Evolutionary conservation across 2,113 vertebrate genomes (phyloP).

Genomic region (Zootoca vivipara): DNA sequence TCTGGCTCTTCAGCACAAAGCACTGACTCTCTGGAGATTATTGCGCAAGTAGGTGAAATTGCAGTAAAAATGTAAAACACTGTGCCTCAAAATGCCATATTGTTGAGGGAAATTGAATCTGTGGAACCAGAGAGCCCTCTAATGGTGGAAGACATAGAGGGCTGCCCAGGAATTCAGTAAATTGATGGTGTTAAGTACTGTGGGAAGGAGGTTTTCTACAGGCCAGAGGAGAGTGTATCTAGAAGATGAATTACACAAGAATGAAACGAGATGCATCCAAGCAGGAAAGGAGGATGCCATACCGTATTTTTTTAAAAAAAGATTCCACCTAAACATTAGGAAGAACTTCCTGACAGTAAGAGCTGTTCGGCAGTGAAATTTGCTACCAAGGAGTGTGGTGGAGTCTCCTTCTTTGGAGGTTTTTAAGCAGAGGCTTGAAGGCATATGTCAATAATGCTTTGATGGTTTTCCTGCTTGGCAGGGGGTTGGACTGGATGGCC

Average conservation of each 20-base stretch:
- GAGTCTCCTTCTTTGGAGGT: no score
- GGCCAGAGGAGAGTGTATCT: background rate
- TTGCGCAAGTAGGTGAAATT: background rate
- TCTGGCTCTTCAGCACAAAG: no score
- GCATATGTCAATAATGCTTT: no score
- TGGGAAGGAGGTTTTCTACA: background rate
- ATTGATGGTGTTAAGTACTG: background rate
- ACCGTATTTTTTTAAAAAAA: no score
- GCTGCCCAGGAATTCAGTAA: background rate
- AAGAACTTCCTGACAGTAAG: no score
- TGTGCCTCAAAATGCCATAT: background rate
- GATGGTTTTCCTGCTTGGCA: no score
- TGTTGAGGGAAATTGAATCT: background rate
- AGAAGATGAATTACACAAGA: background rate
- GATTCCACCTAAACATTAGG: no score
- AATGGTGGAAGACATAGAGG: background rate
- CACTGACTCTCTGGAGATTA: no score
- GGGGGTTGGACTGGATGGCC: no score
- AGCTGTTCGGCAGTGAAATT: no score
- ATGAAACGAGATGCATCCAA: background rate
- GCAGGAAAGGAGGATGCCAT: background rate
- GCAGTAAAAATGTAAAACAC: background rate
- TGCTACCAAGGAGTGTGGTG: no score
- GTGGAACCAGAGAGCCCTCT: constrained; percentile 10
- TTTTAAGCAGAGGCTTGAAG: no score